Evolutionary conservation across 2,797 vertebrate species (phyloP).

Genomic region (Linurgus olivaceus): DNA sequence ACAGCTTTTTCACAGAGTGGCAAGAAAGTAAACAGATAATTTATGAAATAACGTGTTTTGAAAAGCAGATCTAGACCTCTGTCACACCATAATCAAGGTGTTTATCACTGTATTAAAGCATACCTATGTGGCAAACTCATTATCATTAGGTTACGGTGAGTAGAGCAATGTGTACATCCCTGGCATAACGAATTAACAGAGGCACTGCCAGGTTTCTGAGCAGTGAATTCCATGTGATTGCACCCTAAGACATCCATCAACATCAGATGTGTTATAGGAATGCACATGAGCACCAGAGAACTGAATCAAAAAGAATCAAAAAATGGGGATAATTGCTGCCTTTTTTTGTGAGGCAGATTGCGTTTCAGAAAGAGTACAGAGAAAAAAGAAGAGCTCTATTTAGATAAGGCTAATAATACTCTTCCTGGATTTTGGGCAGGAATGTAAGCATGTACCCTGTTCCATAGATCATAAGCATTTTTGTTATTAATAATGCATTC

Average conservation of each 20-base stretch:
- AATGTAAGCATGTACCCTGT: not conserved
- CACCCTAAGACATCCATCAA: not conserved
- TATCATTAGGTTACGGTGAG: not conserved
- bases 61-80: not conserved
- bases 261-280: not conserved
- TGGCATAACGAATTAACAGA: not conserved
- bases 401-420: not conserved
- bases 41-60: not conserved
- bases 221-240: not conserved
- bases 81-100: not conserved
- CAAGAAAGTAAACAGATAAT: conserved; percentile 8
- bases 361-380: not conserved
- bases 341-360: conserved; percentile 17
- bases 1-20: not conserved
- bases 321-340: conserved; percentile 1
- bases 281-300: not conserved
- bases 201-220: not conserved
- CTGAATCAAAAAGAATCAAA: not conserved
- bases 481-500: not conserved
- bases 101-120: not conserved
- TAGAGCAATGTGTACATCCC: not conserved
- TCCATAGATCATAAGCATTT: not conserved
- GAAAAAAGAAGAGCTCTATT: not conserved
- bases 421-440: not conserved
- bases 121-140: not conserved